phyloP scores from a whole-genome alignment of 2,797 vertebrate genomes.

The Poecilia wingei region DNA sequence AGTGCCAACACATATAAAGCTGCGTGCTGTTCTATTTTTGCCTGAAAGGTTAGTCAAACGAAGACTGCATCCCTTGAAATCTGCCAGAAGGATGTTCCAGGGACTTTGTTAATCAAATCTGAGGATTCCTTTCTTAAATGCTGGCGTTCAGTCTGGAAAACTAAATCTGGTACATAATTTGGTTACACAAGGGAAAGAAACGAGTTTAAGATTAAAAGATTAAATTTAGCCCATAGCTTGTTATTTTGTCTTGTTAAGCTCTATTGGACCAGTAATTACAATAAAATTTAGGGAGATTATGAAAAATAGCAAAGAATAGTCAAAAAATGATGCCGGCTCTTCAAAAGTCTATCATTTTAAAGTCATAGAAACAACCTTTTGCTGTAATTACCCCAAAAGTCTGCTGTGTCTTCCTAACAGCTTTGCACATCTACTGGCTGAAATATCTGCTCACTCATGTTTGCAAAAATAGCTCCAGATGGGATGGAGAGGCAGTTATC shows the following conservation, averaged over 20 bases:
- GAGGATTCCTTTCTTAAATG: neutral
- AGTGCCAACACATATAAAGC: neutral
- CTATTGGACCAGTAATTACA: neutral
- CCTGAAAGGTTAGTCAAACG: neutral
- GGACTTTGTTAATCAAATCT: constrained; percentile 1
- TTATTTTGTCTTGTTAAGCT: neutral
- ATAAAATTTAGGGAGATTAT: neutral
- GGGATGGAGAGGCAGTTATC: neutral
- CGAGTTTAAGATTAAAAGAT: neutral
- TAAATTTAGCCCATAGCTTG: neutral
- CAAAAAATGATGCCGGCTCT: neutral
- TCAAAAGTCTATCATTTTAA: neutral
- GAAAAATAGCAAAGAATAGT: neutral
- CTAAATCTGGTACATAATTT: neutral
- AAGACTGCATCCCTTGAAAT: neutral
- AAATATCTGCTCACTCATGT: neutral
- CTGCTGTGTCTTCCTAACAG: neutral
- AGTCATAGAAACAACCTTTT: neutral
- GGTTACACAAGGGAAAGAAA: neutral
- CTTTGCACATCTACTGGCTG: neutral
- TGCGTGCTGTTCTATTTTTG: neutral
- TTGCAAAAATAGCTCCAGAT: neutral
- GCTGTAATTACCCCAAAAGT: neutral
- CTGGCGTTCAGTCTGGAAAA: neutral
- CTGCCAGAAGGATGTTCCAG: neutral